A percentile compares a stretch with the other conserved stretches of the same genome.
These are phyloP conservation scores for Dasypus novemcinctus DNA, from an alignment of 2,113 vertebrate species.

Conservation along the genomic window DNA sequence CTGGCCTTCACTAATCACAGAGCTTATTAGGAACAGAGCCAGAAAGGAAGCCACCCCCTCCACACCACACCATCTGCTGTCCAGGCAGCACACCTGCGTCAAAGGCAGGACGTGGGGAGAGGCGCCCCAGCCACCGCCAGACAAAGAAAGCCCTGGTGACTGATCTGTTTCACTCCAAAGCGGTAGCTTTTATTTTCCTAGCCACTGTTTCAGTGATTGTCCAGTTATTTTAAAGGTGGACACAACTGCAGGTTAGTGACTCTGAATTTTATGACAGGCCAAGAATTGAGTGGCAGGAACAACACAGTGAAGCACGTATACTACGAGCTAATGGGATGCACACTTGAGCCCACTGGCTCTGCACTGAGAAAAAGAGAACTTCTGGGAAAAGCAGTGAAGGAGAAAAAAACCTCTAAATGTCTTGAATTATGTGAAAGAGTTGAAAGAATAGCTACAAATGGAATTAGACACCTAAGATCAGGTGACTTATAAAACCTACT, in stretches of 20 bases:
- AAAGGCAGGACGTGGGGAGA: neutral
- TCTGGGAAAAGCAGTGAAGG: neutral
- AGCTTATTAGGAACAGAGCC: neutral
- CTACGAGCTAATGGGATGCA: neutral
- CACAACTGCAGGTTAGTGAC: neutral
- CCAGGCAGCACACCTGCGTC: neutral
- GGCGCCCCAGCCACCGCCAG: rapidly evolving
- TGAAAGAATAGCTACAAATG: neutral
- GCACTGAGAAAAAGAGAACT: neutral
- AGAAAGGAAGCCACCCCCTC: neutral
- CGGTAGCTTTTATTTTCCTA: neutral
- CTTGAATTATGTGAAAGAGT: neutral
- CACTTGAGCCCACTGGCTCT: neutral
- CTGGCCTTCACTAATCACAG: neutral
- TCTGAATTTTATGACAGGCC: neutral
- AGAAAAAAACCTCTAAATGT: neutral
- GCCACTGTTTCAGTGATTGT: neutral
- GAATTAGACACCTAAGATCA: neutral
- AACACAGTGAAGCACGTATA: neutral
- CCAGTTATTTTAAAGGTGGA: neutral
- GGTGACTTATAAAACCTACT: neutral
- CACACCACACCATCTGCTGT: neutral
- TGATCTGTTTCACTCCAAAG: neutral
- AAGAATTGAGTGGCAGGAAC: neutral
- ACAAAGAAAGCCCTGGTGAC: neutral